Conservation (phyloP, 2,797 vertebrate species). For the Ctenopoma multispine region DNA sequence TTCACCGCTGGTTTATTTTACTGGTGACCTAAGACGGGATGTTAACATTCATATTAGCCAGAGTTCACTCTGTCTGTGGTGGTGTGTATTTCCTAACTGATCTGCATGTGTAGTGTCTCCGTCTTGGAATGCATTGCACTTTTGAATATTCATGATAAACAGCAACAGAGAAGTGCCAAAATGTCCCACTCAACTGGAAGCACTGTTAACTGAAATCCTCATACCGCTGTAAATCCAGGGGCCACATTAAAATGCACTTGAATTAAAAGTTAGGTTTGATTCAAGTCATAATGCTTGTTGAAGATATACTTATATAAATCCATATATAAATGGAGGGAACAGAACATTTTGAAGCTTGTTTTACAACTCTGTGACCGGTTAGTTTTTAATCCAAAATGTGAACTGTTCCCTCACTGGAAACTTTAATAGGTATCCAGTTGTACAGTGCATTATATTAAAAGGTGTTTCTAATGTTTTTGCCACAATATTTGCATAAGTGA, state of each 20-base stretch:
- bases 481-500: too few species aligned
- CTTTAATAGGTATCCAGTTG: too few species aligned
- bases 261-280: conserved; percentile 28
- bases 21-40: conserved; percentile 43
- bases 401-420: background rate
- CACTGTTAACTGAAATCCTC: conserved; percentile 21
- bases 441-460: too few species aligned
- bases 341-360: conserved; percentile 14
- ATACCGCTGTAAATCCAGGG: conserved; percentile 26
- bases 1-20: conserved; percentile 31
- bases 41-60: conserved; percentile 34
- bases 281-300: conserved; percentile 21
- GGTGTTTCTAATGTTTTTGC: too few species aligned
- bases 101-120: conserved; percentile 49
- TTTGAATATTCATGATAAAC: conserved; percentile 73
- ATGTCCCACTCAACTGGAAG: conserved; percentile 47
- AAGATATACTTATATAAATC: too few species aligned
- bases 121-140: conserved; percentile 42
- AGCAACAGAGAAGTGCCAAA: conserved; percentile 46
- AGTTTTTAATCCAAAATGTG: conserved; percentile 13
- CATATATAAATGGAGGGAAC: conserved; percentile 4
- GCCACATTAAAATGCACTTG: conserved; percentile 21
- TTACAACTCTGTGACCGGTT: conserved; percentile 2
- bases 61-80: conserved; percentile 28
- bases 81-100: conserved; percentile 30